Base-by-base conservation (phyloP, 2,797 vertebrate species). In the Chaetophractus vellerosus region DNA sequence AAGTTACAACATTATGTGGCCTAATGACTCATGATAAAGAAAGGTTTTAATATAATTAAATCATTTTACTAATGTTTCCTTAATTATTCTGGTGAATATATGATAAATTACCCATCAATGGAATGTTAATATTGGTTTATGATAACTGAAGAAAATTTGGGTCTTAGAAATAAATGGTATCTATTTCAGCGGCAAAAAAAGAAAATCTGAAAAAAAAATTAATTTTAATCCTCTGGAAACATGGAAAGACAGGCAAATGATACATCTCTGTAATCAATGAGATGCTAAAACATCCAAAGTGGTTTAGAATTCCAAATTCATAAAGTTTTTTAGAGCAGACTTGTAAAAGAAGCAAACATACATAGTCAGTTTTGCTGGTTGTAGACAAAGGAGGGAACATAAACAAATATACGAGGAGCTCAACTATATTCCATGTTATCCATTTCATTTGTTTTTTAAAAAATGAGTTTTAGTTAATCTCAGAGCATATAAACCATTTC, bases 11-110 rank as follows among this genome's bases (percentile, higher is more conserved):
- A 86, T 88, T 83, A 59, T 82, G n/a, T 87, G 31, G 36, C 61
- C 66, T 95, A 93, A 96, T 93, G 92, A 95, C 59, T 66, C 81
- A 91, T 93, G 79, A 16, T 33, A 63, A 66, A 84, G 90, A 50
- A 80, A 94, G n/a, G 33, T 50, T 63, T 92, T 88, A 87, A 59
- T 82, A n/a, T 82, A 71, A 80, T 6, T 61, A 31, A 68, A 31
- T 85, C 16, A 69, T 90, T 88, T 76, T 71, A 50, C 38, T 90
- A 88, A 90, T 86, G 52, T 10, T 74, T 64, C 38, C 76, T 55
- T 90, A 71, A 81, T 92, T 74, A 63, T 74, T 90, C 83, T 95
- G 50, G 45, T 82, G 36, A 69, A 9, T 94, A 33, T 74, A 10
- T 93, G 55, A 85, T 85, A 78, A 71, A 93, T 55, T 86, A 41